A percentile compares a stretch with the other conserved stretches of the same genome.
Conservation (phyloP, 2,113 vertebrate species). For the Eptatretus burgeri region DNA sequence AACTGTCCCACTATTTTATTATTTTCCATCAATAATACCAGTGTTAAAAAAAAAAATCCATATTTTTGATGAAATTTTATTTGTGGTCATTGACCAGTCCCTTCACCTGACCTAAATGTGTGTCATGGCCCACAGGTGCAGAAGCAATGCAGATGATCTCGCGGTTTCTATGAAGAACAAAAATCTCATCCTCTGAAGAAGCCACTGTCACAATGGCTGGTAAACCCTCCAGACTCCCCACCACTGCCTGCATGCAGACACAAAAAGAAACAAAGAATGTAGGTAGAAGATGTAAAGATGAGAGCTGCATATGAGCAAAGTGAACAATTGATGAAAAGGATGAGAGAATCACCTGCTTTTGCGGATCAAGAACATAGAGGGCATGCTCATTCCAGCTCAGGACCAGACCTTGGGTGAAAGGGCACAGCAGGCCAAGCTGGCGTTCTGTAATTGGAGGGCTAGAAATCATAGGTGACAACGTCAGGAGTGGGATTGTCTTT, state of each 20-base stretch:
- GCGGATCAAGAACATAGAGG: conserved; percentile 49
- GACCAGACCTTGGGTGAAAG: conserved; percentile 60
- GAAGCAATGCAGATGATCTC: conserved; percentile 64
- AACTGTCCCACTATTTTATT: no score
- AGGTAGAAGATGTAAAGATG: no score
- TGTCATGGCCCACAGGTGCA: conserved; percentile 37
- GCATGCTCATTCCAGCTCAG: conserved; percentile 90
- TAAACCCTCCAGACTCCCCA: conserved; percentile 55
- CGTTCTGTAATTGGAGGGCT: conserved; percentile 10
- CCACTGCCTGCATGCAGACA: conserved; percentile 25
- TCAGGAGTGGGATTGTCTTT: conserved; percentile 48
- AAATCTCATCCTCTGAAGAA: conserved; percentile 71
- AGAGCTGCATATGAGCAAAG: no score
- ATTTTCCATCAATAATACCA: no score
- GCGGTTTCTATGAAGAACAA: conserved; percentile 64
- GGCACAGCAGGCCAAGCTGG: conserved; percentile 47
- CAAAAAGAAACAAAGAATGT: conserved; percentile 10
- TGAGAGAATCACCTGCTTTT: conserved; percentile 22
- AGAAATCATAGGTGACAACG: conserved; percentile 19
- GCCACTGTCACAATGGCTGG: conserved; percentile 83
- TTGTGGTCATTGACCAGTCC: no score
- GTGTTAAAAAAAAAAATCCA: no score
- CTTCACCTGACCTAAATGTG: conserved; percentile 21
- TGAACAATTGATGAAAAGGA: no score
- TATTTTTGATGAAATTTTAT: no score